Evolutionary conservation across 2,888 invertebrate species (phyloP).

Genomic region (Onchidella celtica): DNA sequence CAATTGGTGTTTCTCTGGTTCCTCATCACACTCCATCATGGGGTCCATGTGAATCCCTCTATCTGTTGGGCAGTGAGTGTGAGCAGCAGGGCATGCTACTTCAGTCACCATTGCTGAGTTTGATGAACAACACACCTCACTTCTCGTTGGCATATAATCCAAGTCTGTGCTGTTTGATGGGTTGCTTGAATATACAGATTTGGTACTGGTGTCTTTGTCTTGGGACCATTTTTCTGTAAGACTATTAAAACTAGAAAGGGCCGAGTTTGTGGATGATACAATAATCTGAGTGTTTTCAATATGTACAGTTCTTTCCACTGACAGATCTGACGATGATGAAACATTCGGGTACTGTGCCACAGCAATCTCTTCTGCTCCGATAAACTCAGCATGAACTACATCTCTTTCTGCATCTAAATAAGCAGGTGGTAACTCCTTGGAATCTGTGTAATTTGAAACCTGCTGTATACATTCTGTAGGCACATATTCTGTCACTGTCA

Average conservation of each 20-base stretch:
- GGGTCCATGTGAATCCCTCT: constrained; percentile 58
- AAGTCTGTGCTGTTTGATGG: constrained; percentile 5
- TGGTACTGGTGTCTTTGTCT: constrained; percentile 30
- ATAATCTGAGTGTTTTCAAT: not conserved
- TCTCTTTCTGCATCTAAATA: constrained; percentile 30
- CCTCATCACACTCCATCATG: constrained; percentile 64
- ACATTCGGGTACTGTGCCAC: constrained; percentile 16
- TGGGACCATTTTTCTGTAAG: not conserved
- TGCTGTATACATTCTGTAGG: constrained; percentile 27
- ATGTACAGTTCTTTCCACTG: not conserved
- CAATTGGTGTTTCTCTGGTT: constrained; percentile 46
- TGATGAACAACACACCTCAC: too few species aligned
- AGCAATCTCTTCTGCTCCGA: constrained; percentile 44
- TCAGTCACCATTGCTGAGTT: not conserved
- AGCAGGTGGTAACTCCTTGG: constrained; percentile 8
- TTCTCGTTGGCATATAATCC: not conserved
- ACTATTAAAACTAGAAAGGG: not conserved
- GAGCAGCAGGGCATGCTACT: constrained; percentile 11
- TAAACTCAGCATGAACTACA: constrained; percentile 25
- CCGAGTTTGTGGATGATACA: not conserved
- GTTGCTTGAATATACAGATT: constrained; percentile 23
- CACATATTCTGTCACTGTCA: constrained; percentile 31
- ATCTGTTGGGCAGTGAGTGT: not conserved
- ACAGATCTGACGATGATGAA: not conserved
- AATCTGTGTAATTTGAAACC: not conserved